Evolutionary conservation across 2,113 vertebrate species (phyloP).

Genomic region (Rhegmatorhina hoffmannsi): DNA sequence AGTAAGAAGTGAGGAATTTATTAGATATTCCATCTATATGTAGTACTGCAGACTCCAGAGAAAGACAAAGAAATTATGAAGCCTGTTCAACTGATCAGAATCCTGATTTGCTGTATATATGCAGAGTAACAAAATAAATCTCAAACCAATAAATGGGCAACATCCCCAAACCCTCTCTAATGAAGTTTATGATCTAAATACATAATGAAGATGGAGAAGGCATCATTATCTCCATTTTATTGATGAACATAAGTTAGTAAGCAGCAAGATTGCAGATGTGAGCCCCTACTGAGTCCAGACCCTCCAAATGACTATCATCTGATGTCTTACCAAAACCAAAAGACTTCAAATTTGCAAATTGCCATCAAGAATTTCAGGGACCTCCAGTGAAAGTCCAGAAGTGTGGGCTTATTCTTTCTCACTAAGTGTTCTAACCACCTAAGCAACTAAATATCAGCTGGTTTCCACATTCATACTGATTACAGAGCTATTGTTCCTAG

Average conservation of each 20-base stretch:
- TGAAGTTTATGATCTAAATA: neutral
- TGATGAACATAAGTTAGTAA: fast-evolving
- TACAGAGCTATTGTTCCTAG: neutral
- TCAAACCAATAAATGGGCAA: neutral
- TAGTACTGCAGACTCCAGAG: neutral
- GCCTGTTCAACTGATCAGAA: neutral
- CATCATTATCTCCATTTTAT: neutral
- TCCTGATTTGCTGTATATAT: neutral
- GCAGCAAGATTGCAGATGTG: neutral
- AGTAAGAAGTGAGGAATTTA: neutral
- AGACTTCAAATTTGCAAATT: neutral
- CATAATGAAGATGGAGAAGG: neutral
- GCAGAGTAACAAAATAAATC: neutral
- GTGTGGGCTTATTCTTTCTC: neutral
- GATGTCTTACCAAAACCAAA: neutral
- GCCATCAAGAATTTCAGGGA: fast-evolving
- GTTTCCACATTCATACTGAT: neutral
- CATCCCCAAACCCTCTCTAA: neutral
- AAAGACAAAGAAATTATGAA: neutral
- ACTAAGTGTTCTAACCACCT: neutral
- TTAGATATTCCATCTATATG: neutral
- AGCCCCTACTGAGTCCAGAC: neutral
- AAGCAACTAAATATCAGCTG: neutral
- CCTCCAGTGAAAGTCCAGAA: neutral
- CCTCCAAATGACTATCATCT: neutral